phyloP scores from a whole-genome alignment of 2,113 vertebrate species.

The Trogon surrucura region DNA sequence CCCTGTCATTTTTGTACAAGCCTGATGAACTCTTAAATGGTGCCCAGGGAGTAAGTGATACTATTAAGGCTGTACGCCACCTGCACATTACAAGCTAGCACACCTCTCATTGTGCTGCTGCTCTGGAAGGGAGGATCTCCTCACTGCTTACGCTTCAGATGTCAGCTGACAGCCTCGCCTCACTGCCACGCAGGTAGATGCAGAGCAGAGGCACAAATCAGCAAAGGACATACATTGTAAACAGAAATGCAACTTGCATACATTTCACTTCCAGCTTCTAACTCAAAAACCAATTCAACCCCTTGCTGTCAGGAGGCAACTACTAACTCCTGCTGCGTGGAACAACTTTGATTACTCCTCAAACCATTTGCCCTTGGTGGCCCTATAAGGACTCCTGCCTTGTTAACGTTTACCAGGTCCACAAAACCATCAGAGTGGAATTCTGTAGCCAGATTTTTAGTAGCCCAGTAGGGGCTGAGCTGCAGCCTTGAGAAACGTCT shows the following conservation, averaged over 20 bases:
- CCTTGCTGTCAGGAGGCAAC: neutral
- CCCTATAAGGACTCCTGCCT: neutral
- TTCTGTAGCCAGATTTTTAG: neutral
- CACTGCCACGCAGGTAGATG: neutral
- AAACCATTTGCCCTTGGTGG: neutral
- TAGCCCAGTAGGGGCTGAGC: neutral
- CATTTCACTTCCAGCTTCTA: neutral
- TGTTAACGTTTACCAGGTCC: neutral
- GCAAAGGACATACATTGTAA: neutral
- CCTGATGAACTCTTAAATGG: neutral
- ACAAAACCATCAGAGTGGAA: neutral
- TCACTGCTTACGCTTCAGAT: neutral
- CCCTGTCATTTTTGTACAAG: neutral
- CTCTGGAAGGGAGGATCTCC: neutral
- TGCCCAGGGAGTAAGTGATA: constrained; percentile 32
- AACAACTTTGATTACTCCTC: neutral
- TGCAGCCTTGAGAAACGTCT: neutral
- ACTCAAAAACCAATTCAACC: neutral
- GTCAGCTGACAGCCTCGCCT: neutral
- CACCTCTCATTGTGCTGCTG: neutral
- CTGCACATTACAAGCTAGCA: neutral
- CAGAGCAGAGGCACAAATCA: neutral
- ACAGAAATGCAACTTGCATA: neutral
- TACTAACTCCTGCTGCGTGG: neutral
- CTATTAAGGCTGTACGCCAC: neutral